Conservation (phyloP, 2,888 invertebrate species). For the Melangyna quadrimaculata region DNA sequence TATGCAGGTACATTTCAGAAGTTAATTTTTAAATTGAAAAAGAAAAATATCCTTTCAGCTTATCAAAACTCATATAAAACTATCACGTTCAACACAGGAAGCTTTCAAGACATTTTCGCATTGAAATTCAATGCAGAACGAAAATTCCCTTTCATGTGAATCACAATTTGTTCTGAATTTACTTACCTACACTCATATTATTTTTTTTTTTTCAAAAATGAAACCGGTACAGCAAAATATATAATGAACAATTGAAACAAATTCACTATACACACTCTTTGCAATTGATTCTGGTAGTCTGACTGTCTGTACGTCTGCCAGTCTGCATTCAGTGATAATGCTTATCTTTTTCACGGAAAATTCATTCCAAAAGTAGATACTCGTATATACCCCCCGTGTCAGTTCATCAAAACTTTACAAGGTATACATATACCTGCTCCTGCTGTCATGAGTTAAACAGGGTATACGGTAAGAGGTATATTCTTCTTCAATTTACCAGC, state of each 20-base stretch:
- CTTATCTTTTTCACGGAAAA: constrained; percentile 48
- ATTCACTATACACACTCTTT: constrained; percentile 44
- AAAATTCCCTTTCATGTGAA: background rate
- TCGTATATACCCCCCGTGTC: constrained; percentile 27
- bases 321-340: constrained; percentile 33
- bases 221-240: constrained; percentile 9
- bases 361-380: constrained; percentile 32
- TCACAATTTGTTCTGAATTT: constrained; percentile 8
- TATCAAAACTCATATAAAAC: constrained; percentile 19
- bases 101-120: constrained; percentile 40
- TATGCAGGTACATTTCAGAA: too few relatives aligned
- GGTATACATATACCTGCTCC: background rate
- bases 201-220: constrained; percentile 7
- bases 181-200: too few relatives aligned
- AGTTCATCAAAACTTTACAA: constrained; percentile 50
- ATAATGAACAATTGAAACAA: constrained; percentile 53
- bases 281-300: constrained; percentile 56
- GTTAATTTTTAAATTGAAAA: background rate
- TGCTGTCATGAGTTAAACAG: constrained; percentile 17
- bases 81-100: constrained; percentile 59
- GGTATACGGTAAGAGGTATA: background rate
- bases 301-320: background rate
- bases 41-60: background rate
- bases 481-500: constrained; percentile 24
- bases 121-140: constrained; percentile 37